phyloP scores from a whole-genome alignment of 2,888 invertebrate species.

The Microplitis deprimator region DNA sequence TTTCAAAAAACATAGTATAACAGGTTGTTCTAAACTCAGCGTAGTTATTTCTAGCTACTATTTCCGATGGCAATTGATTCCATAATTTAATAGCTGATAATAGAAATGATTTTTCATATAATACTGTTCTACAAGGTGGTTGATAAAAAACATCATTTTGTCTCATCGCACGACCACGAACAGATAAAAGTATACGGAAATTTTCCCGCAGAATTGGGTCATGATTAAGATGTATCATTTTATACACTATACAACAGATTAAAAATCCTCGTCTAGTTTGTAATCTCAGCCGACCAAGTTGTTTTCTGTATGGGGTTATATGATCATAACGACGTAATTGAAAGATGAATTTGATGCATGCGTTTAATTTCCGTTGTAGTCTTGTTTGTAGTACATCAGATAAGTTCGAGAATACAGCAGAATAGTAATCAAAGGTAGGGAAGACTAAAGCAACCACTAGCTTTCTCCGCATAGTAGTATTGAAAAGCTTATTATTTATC shows the following conservation, averaged over 20 bases:
- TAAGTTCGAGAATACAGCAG: not conserved
- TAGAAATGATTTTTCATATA: not conserved
- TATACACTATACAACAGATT: not conserved
- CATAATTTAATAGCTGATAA: not conserved
- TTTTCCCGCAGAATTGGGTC: not conserved
- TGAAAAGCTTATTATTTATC: not conserved
- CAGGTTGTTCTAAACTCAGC: not conserved
- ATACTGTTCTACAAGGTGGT: not conserved
- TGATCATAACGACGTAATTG: not conserved
- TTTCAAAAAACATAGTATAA: not conserved
- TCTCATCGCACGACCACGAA: not conserved
- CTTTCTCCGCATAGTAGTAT: not conserved
- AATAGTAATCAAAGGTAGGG: conserved; percentile 24
- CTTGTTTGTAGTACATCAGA: not conserved
- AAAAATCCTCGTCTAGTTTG: not conserved
- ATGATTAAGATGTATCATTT: not conserved
- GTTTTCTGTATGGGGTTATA: conserved; percentile 12
- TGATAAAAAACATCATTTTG: not conserved
- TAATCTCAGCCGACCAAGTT: conserved; percentile 14
- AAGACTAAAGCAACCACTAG: conserved; percentile 20
- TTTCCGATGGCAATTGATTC: not conserved
- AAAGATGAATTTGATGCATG: conserved; percentile 10
- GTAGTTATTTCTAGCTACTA: not conserved
- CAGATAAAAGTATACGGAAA: not conserved
- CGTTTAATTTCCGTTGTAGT: conserved; percentile 16